Evolutionary conservation across 92 coral and sea anemone genomes (phyloP), one percentile per base, ranked within the genome.

Genomic region (Zoanthus sansibaricus): DNA sequence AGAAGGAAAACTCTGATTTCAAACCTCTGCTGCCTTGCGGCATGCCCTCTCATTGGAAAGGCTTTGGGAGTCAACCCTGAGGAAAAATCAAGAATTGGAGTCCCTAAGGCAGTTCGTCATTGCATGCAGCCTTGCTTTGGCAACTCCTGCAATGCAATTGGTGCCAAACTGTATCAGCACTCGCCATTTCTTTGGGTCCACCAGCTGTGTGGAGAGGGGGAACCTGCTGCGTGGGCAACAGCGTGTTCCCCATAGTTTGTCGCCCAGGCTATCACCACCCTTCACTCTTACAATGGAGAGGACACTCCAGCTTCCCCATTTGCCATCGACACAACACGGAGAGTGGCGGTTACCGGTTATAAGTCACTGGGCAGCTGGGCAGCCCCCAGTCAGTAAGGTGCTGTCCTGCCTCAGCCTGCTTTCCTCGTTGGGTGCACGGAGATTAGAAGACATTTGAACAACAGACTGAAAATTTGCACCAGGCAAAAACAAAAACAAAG

Each of bases 341-440:
- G 17, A 18, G 20, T 54, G 67, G 84, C 54, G 58, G 84, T 79
- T 52, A 79, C 84, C 72, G 48, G 84, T 79, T 52, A 1, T 79
- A 79, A 79, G 84, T 66, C 93, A 67, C 18, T 87, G 89, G 69
- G 31, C 86, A 91, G 88, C 82, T 87, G 75, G 58, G 61, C 79
- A 88, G 89, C 86, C 94, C 88, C 94, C 92, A 80, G 94, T 66
- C 92, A 88, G 56, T 89, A 78, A 89, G 90, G 88, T 85, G 92
- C 58, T 91, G 87, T 74, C 79, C 91, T 64, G 89, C 89, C 88
- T 25, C 30, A n/a, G 77, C 68, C 48, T 83, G 87, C 83, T 62
- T 83, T 18, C 91, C 18, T 59, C 82, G 75, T n/a, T 91, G 89
- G 89, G 91, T 88, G 91, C 88, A 7, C 55, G 78, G 89, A 51